These are phyloP conservation scores for Xiphias gladius DNA, from an alignment of 2,113 vertebrate species.

Conservation along the genomic window DNA sequence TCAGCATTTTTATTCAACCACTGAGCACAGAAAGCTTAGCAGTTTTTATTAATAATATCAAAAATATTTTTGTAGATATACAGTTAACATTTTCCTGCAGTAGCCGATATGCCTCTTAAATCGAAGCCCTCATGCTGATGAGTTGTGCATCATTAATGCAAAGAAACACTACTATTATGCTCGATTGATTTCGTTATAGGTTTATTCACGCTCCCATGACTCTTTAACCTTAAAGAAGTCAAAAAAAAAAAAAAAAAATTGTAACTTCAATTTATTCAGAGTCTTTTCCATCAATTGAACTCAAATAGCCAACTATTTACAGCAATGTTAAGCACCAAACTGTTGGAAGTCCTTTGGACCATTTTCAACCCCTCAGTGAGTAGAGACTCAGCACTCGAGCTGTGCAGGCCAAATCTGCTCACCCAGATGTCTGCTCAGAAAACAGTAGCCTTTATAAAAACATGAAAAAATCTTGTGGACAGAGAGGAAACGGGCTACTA, in stretches of 20 bases:
- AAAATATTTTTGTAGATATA: slow-evolving; percentile 52
- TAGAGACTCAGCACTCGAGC: slow-evolving; percentile 37
- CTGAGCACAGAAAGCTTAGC: slow-evolving; percentile 47
- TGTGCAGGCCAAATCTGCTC: slow-evolving; percentile 58
- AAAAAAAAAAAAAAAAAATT: not conserved
- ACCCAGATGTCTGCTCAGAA: slow-evolving; percentile 74
- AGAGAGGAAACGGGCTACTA: slow-evolving; percentile 69
- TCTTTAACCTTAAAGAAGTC: not conserved
- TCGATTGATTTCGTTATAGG: not conserved
- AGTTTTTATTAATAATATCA: slow-evolving; percentile 59
- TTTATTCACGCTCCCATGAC: not conserved
- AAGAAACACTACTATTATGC: not conserved
- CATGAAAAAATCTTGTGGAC: slow-evolving; percentile 66
- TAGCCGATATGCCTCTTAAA: not conserved
- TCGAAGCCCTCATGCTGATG: slow-evolving; percentile 15
- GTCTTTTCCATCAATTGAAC: not conserved
- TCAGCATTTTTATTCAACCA: slow-evolving; percentile 63
- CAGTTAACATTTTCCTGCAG: slow-evolving; percentile 31
- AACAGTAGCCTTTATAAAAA: slow-evolving; percentile 78
- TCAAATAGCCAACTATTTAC: slow-evolving; percentile 14
- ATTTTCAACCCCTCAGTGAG: slow-evolving; percentile 37
- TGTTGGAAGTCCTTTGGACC: slow-evolving; percentile 21
- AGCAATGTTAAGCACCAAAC: slow-evolving; percentile 12
- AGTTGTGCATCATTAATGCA: slow-evolving; percentile 15
- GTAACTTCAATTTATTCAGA: not conserved